Conservation (phyloP, 2,888 invertebrate genomes). For the Creontiades dilutus region DNA sequence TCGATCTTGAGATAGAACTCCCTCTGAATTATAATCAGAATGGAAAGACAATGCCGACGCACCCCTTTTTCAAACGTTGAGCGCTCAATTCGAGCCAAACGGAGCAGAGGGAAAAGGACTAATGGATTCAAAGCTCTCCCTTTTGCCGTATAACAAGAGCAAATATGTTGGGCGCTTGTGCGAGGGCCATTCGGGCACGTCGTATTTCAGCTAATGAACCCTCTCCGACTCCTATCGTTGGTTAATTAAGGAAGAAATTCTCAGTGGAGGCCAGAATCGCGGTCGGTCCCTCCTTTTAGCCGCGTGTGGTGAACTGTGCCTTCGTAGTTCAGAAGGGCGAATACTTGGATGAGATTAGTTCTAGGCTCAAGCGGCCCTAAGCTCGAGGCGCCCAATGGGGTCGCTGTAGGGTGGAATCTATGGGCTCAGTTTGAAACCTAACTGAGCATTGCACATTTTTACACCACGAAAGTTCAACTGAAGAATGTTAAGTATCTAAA, state of each 20-base stretch:
- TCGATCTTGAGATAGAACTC: background rate
- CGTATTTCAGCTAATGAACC: constrained; percentile 64
- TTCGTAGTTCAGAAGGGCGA: constrained; percentile 1
- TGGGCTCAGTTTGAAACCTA: no score
- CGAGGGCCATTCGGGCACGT: constrained; percentile 25
- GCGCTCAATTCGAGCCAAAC: constrained; percentile 1
- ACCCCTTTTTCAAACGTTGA: background rate
- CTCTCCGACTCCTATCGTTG: constrained; percentile 33
- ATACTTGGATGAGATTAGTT: background rate
- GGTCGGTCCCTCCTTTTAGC: background rate
- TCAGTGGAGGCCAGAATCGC: constrained; percentile 36
- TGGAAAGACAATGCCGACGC: background rate
- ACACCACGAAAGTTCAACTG: no score
- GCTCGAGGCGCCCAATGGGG: no score
- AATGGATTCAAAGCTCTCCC: constrained; percentile 22
- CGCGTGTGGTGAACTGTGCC: background rate
- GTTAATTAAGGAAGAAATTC: constrained; percentile 58
- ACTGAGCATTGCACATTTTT: no score
- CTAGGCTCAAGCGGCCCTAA: no score
- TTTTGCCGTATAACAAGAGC: constrained; percentile 37
- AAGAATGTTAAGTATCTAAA: no score
- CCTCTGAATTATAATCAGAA: constrained; percentile 4
- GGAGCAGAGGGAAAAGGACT: background rate
- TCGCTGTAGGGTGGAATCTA: no score
- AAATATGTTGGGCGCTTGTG: constrained; percentile 32